phyloP scores from a whole-genome alignment of 2,888 invertebrate species.

The Spisula subtruncata region DNA sequence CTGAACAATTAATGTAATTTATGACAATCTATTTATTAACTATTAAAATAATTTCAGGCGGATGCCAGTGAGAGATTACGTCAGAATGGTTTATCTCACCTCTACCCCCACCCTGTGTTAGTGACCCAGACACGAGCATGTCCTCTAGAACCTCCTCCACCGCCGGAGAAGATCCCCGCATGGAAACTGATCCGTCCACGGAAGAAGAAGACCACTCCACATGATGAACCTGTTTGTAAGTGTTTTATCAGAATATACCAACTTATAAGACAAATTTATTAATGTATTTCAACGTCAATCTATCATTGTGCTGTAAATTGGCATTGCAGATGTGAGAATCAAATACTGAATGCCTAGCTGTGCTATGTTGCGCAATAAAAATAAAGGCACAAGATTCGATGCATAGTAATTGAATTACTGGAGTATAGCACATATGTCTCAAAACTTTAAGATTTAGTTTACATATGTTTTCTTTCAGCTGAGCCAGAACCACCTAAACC shows the following conservation, averaged over 20 bases:
- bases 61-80: constrained; percentile 87
- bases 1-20: too few relatives aligned
- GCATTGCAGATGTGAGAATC: too few relatives aligned
- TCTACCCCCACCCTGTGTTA: constrained; percentile 87
- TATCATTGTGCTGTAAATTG: too few relatives aligned
- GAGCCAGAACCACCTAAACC: constrained; percentile 83
- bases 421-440: too few relatives aligned
- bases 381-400: too few relatives aligned
- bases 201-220: constrained; percentile 85
- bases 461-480: constrained; percentile 67
- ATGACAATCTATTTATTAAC: too few relatives aligned
- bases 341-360: too few relatives aligned
- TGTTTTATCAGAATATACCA: neutral
- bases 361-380: too few relatives aligned
- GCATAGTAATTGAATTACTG: too few relatives aligned
- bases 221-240: constrained; percentile 85
- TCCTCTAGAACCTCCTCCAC: constrained; percentile 87
- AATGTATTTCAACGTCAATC: too few relatives aligned
- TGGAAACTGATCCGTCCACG: constrained; percentile 88
- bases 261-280: too few relatives aligned
- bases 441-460: too few relatives aligned
- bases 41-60: constrained; percentile 77
- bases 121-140: constrained; percentile 87
- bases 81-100: constrained; percentile 86
- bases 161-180: constrained; percentile 85